Evolutionary conservation across 2,888 invertebrate species (phyloP), one percentile per base, ranked within the genome.

Genomic region (Lasioglossum zephyrum): DNA sequence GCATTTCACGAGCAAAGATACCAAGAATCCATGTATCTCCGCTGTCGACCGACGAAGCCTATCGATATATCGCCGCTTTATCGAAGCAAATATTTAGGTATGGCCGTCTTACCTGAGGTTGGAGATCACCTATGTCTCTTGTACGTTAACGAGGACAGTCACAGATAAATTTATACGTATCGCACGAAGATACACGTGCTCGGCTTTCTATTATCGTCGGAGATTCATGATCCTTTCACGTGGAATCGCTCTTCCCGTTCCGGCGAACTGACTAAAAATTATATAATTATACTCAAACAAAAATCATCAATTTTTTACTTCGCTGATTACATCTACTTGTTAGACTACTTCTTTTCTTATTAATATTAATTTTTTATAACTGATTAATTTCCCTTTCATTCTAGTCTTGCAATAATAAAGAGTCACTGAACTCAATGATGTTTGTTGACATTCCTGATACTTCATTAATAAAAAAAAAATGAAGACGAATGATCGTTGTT

Each of bases 81-180:
- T 91, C 89, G 87, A 63, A 81, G 76, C 89, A 91, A 92, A 91
- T 90, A 90, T 91, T 92, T 86, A 81, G 85, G 85, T 77, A 85
- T 80, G 84, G 77, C 41, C 86, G 86, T 86, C 78, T 77, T 88
- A 88, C 88, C 85, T 85, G 79, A 53, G 60, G 31, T 26, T 60
- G 36, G 75, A 70, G 84, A 81, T 88, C 83, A 82, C 63, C 79
- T 79, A 77, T 72, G 26, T 47, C 49, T 22, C 39, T 36, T 31
- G 57, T 63, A 44, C 74, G 69, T 70, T 77, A 85, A 60, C 76
- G 73, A 66, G 66, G 39, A 78, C 75, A 83, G 79, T 77, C 70
- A 79, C 77, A 89, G 89, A 92, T 92, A 92, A 92, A 92, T 91
- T 91, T 88, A 85, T 89, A 84, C 90, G 81, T 75, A 88, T 82